Conservation (phyloP, 2,113 vertebrate species). For the Pseudopodoces humilis region DNA sequence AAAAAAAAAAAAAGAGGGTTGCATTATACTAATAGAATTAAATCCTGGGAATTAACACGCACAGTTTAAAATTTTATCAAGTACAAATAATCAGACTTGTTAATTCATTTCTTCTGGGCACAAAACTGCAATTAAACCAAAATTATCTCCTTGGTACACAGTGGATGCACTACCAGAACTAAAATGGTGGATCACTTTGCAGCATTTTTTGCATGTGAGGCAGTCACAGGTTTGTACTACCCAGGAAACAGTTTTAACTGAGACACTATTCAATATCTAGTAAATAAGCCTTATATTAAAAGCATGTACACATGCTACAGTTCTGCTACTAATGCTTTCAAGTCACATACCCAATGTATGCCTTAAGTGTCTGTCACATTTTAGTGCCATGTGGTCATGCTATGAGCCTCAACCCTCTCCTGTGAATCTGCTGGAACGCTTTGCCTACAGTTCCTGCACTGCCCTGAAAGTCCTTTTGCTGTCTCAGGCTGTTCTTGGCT, state of each 20-base stretch:
- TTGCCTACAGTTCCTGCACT: background rate
- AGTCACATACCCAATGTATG: background rate
- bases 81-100: background rate
- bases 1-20: background rate
- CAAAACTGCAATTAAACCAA: background rate
- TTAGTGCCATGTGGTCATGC: background rate
- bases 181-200: background rate
- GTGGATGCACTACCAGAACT: background rate
- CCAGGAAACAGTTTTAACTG: background rate
- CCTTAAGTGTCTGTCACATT: background rate
- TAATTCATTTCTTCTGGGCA: background rate
- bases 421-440: background rate
- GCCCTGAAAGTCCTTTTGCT: background rate
- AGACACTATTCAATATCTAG: background rate
- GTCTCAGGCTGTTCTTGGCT: background rate
- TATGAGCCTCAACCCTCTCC: background rate
- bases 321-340: background rate
- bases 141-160: background rate
- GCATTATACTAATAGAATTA: conserved; percentile 12
- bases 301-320: background rate
- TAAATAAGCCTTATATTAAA: background rate
- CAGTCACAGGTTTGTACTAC: background rate
- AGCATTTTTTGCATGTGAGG: background rate
- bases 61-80: conserved; percentile 17
- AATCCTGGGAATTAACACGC: conserved; percentile 1